These are phyloP conservation scores for Seladonia tumulorum DNA, from an alignment of 2,888 invertebrate species.

Conservation along the genomic window DNA sequence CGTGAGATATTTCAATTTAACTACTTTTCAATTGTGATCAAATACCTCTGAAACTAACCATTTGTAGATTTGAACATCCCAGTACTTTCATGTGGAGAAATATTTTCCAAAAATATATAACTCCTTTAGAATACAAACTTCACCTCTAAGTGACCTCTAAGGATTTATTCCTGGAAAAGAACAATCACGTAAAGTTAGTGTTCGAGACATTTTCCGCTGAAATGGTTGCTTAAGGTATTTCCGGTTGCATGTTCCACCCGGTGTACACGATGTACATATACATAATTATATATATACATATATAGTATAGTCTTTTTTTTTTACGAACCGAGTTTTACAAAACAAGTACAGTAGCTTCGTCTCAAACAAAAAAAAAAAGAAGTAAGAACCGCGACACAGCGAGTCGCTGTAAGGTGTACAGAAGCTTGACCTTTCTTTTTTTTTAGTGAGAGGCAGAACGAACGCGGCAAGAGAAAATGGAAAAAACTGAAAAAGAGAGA, in stretches of 20 bases:
- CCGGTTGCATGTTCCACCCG: not conserved
- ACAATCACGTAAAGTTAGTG: not conserved
- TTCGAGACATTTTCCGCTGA: not conserved
- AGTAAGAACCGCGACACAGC: slow-evolving; percentile 1
- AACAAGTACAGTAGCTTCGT: slow-evolving; percentile 29
- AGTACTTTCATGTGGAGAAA: too few species aligned
- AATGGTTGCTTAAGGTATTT: not conserved
- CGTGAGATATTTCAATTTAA: not conserved
- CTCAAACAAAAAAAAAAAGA: not conserved
- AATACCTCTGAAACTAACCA: too few species aligned
- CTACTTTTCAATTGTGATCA: too few species aligned
- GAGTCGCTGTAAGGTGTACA: slow-evolving; percentile 70
- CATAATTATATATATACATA: not conserved
- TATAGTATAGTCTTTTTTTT: slow-evolving; percentile 37
- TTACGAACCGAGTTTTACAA: slow-evolving; percentile 45
- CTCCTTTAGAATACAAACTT: not conserved
- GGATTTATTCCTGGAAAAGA: not conserved
- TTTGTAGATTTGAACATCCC: too few species aligned
- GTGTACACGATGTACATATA: not conserved
- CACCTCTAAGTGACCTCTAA: not conserved
- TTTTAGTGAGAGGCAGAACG: slow-evolving; percentile 10
- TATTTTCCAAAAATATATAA: not conserved
- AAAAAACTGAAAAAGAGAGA: slow-evolving; percentile 10
- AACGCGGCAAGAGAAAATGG: not conserved
- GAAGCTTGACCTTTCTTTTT: slow-evolving; percentile 60